phyloP scores from a whole-genome alignment of 2,113 vertebrate species.

The Brachyistius frenatus region DNA sequence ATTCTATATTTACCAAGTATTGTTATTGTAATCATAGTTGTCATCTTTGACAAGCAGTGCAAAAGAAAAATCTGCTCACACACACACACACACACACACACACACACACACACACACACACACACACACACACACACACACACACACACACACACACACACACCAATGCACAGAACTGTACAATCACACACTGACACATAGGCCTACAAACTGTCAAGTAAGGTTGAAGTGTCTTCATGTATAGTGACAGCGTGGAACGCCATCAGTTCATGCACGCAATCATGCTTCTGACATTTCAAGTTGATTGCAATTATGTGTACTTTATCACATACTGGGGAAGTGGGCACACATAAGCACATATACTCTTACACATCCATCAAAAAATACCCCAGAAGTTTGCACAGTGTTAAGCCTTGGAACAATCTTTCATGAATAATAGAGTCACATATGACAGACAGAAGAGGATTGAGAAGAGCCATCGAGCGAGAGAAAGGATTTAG shows the following conservation, averaged over 20 bases:
- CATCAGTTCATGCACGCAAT: conserved; percentile 5
- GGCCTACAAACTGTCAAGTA: conserved; percentile 2
- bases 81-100: background rate
- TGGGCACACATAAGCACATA: background rate
- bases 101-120: background rate
- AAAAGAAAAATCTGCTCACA: conserved; percentile 31
- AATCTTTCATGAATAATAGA: conserved; percentile 71
- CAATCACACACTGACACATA: conserved; percentile 3
- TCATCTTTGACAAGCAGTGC: conserved; percentile 57
- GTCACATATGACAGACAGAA: conserved; percentile 48
- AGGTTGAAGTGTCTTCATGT: conserved; percentile 1
- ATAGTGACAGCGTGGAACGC: background rate
- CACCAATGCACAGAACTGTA: background rate
- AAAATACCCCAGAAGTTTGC: conserved; percentile 49
- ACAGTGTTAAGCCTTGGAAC: conserved; percentile 35
- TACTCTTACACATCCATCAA: background rate
- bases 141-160: background rate
- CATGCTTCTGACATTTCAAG: conserved; percentile 14
- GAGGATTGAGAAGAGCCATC: conserved; percentile 24
- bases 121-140: background rate
- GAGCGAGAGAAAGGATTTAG: conserved; percentile 23
- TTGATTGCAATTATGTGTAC: conserved; percentile 33
- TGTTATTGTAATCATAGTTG: conserved; percentile 68
- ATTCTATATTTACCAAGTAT: conserved; percentile 60
- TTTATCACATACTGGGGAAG: background rate